Base-by-base conservation (phyloP, 2,888 invertebrate species). In the Microctonus aethiopoides region DNA sequence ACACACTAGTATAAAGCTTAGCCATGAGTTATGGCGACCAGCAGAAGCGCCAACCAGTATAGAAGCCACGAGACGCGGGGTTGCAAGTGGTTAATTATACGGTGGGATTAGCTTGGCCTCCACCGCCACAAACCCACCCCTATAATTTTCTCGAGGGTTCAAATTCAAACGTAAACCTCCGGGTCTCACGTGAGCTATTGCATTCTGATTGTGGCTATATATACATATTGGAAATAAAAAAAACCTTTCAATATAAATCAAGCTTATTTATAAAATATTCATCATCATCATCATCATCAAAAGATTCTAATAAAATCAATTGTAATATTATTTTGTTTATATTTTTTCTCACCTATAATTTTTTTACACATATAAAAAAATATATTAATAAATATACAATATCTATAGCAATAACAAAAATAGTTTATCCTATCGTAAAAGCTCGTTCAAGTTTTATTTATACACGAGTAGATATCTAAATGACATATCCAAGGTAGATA, bases 61-160 rank as follows among this genome's bases (percentile, higher is more conserved):
- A 39, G 39, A 39, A 39, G n/a, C 39, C 39, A n/a, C 39, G 39
- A n/a, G 39, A 39, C 39, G 39, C 39, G 39, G 39, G 81, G n/a
- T 80, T 79, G 80, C 76, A 73, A 74, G 83, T 79, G 83, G 85
- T 84, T 84, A 84, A 85, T 85, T 85, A 84, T 84, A 85, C 83
- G 82, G 80, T 79, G 79, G 83, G 84, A 84, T 85, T 85, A 84
- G 80, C 80, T 78, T 73, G 78, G 78, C 75, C 77, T 75, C 77
- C 75, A 75, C 76, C 75, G 68, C 82, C 81, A 70, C 81, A 80
- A 81, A 79, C 80, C 80, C 77, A 76, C 78, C 79, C 78, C 82
- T 83, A 82, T 84, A 83, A 84, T 84, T 84, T 84, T 83, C 83
- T 83, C 78, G 76, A 76, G 79, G 79, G 77, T 78, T 80, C 79